phyloP scores from a whole-genome alignment of 2,797 vertebrate genomes.

The Alcedo quadribrachys region DNA sequence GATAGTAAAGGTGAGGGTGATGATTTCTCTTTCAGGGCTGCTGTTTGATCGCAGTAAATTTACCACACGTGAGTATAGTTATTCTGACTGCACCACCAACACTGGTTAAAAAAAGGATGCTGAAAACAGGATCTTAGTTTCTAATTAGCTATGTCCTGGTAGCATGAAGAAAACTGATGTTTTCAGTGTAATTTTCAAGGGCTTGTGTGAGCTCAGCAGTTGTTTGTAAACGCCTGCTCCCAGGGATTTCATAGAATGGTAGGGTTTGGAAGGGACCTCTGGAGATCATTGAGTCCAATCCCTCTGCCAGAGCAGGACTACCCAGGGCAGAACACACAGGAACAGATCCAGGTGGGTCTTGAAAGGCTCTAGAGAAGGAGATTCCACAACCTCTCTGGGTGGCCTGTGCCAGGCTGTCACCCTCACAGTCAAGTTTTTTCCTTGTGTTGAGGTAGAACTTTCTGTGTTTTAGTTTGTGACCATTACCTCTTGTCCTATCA shows the following conservation, averaged over 20 bases:
- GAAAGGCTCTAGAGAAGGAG: too few relatives aligned
- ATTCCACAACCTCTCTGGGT: too few relatives aligned
- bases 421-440: too few relatives aligned
- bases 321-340: too few relatives aligned
- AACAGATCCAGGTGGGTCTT: too few relatives aligned
- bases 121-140: background rate
- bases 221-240: background rate
- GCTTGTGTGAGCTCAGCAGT: background rate
- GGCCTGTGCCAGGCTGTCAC: too few relatives aligned
- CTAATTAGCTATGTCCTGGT: fast-evolving
- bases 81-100: background rate
- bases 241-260: background rate
- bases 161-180: background rate
- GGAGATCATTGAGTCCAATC: too few relatives aligned
- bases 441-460: too few relatives aligned
- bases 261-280: too few relatives aligned
- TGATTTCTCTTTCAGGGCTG: fast-evolving
- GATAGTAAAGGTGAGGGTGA: background rate
- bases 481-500: too few relatives aligned
- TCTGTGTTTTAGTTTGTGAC: too few relatives aligned
- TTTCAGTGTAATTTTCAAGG: fast-evolving
- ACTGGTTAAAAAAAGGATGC: background rate
- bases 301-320: too few relatives aligned
- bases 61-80: background rate
- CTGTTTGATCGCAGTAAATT: background rate